Conservation (phyloP, 2,797 vertebrate genomes). For the Gobio occitaniae region DNA sequence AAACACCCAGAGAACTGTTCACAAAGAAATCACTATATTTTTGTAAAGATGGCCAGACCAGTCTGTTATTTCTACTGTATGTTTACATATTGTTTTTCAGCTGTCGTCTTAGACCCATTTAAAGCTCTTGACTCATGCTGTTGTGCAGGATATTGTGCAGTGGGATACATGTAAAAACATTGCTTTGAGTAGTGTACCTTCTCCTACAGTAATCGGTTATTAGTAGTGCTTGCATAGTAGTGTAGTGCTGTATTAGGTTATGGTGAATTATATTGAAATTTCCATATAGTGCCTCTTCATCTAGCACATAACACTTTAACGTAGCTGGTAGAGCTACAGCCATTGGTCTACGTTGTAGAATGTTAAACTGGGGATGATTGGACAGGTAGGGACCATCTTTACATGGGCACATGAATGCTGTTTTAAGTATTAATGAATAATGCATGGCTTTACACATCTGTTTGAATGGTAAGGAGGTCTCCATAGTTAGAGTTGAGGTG, state of each 20-base stretch:
- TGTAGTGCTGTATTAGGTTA: constrained; percentile 23
- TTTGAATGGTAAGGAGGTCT: constrained; percentile 62
- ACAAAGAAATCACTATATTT: constrained; percentile 82
- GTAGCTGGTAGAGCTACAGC: constrained; percentile 70
- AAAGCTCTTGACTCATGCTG: constrained; percentile 70
- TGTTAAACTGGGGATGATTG: not conserved
- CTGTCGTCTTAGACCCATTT: constrained; percentile 67
- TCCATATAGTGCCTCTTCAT: constrained; percentile 49
- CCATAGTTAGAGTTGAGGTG: constrained; percentile 46
- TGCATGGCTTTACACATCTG: constrained; percentile 56
- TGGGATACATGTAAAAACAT: constrained; percentile 61
- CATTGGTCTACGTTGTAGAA: constrained; percentile 10
- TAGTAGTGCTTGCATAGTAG: constrained; percentile 19
- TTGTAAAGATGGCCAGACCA: constrained; percentile 75
- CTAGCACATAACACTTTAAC: constrained; percentile 79
- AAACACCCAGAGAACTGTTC: constrained; percentile 72
- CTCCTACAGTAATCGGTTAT: constrained; percentile 27
- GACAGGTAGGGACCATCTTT: constrained; percentile 51
- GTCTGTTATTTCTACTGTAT: constrained; percentile 84
- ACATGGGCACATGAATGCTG: constrained; percentile 53
- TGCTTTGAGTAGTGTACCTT: constrained; percentile 53
- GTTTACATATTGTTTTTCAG: constrained; percentile 74
- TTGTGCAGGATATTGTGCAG: constrained; percentile 69
- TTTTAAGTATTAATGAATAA: constrained; percentile 61
- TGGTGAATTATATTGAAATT: constrained; percentile 16